Base-by-base conservation (phyloP, 2,113 vertebrate genomes). In the Larimichthys crocea region DNA sequence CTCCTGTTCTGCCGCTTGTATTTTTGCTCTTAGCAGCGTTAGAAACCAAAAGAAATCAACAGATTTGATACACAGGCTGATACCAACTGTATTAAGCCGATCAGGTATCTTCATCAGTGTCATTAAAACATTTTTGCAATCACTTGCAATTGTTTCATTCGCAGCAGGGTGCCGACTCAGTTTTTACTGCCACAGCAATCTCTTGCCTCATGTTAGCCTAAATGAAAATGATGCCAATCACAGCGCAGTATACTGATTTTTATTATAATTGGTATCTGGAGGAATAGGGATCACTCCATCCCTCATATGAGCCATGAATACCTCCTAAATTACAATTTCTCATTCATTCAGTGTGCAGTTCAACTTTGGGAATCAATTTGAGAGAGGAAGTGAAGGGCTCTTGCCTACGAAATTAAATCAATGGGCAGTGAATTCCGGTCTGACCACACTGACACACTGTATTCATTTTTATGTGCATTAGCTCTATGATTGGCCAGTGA, bases 401-500 rank as follows among this genome's bases (percentile, higher is more conserved):
- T 12, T 14, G 20, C 40, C 48, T 15, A 10, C 12, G 3, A 1
- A 55, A 22, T 62, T 49, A 50, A 62, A 62, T 42, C 8, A 24
- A 49, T 17, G 3, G 20, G 10, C 24, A 31, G 22, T 63, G 15
- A 68, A 56, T 11, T 52, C 16, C 12, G 0, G 9, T 52, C 50
- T 26, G 42, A 55, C 35, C 3, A 8, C 20, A 53, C 49, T 62
- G 35, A 40, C 61, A 4, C 5, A 29, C 40, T 61, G 55, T 75
- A 26, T 55, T 14, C 2, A 1, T 61, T 75, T 69, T 17, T 46
- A 50, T 29, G 17, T 29, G 56, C 2, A 63, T 53, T 35, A 52
- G 26, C 55, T 75, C 61, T 62, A 22, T 19, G 42, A 83, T n/a
- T 55, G 71, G 68, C 65, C 20, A 60, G 60, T 67, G 17, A 71